Conservation (phyloP, 2,797 vertebrate genomes). For the Eulemur albifrons region DNA sequence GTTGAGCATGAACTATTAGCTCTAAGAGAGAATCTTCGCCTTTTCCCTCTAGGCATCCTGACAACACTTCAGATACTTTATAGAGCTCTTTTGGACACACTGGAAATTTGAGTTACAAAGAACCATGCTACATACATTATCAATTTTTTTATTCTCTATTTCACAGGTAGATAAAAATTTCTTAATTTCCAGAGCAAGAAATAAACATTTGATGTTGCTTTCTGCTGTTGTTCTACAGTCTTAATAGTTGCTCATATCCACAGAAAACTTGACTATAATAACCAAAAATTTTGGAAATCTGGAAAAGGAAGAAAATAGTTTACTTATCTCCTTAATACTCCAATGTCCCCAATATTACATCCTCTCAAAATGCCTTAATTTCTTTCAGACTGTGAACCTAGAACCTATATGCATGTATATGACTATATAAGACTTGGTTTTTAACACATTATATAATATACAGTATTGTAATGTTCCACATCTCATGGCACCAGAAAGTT, state of each 20-base stretch:
- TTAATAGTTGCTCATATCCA: background rate
- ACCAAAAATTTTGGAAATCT: background rate
- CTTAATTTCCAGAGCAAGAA: slow-evolving; percentile 22
- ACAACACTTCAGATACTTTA: background rate
- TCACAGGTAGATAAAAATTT: slow-evolving; percentile 17
- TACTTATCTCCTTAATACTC: background rate
- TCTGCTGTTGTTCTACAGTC: background rate
- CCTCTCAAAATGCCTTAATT: background rate
- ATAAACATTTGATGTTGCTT: background rate
- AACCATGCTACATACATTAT: background rate
- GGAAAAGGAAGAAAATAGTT: slow-evolving; percentile 37
- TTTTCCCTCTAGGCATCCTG: background rate
- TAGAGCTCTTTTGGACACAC: background rate
- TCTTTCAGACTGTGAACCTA: slow-evolving; percentile 18
- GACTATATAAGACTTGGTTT: background rate
- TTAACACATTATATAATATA: background rate
- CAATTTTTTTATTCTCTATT: background rate
- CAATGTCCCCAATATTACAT: slow-evolving; percentile 13
- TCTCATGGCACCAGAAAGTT: slow-evolving; percentile 13
- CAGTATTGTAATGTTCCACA: background rate
- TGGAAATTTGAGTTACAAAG: background rate
- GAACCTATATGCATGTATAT: background rate
- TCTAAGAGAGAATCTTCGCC: background rate
- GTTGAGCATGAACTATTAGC: background rate
- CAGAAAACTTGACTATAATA: background rate